These are phyloP conservation scores for Rhynchotus rufescens DNA, from an alignment of 2,797 vertebrate genomes.

Conservation along the genomic window DNA sequence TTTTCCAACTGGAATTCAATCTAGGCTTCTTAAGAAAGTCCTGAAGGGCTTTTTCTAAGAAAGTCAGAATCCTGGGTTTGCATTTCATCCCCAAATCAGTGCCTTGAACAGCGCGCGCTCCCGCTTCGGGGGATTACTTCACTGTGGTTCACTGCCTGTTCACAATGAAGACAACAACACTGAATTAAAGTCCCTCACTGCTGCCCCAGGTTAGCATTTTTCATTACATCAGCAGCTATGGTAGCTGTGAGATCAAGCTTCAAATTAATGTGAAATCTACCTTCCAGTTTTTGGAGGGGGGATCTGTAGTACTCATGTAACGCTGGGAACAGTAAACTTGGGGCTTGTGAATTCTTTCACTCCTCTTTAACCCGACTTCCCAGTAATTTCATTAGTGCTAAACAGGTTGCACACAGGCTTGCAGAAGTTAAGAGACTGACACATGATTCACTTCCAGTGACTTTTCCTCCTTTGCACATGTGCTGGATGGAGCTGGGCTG, in stretches of 20 bases:
- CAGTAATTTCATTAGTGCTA: slow-evolving; percentile 56
- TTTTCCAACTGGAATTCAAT: slow-evolving; percentile 35
- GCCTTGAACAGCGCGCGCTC: slow-evolving; percentile 20
- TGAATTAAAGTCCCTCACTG: slow-evolving; percentile 42
- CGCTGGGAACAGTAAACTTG: slow-evolving; percentile 26
- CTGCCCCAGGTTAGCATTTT: slow-evolving; percentile 56
- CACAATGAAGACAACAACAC: slow-evolving; percentile 22
- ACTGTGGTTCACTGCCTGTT: slow-evolving; percentile 54
- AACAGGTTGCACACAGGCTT: slow-evolving; percentile 12
- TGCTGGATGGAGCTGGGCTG: slow-evolving; percentile 27
- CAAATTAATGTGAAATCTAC: slow-evolving; percentile 46
- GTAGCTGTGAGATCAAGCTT: slow-evolving; percentile 43
- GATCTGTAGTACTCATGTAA: slow-evolving; percentile 44
- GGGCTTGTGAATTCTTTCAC: slow-evolving; percentile 60
- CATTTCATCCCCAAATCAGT: slow-evolving; percentile 40
- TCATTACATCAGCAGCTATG: slow-evolving; percentile 56
- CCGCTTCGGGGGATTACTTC: slow-evolving; percentile 44
- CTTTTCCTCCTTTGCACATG: slow-evolving; percentile 45
- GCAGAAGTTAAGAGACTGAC: slow-evolving; percentile 15
- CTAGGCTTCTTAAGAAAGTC: slow-evolving; percentile 15
- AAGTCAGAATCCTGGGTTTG: slow-evolving; percentile 40
- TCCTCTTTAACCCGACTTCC: slow-evolving; percentile 42
- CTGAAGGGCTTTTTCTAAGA: neutral
- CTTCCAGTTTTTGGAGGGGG: slow-evolving; percentile 29
- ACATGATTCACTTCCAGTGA: slow-evolving; percentile 6